Conservation (phyloP, 1,140 invertebrate genomes). For the Euura saliciscinereae region DNA sequence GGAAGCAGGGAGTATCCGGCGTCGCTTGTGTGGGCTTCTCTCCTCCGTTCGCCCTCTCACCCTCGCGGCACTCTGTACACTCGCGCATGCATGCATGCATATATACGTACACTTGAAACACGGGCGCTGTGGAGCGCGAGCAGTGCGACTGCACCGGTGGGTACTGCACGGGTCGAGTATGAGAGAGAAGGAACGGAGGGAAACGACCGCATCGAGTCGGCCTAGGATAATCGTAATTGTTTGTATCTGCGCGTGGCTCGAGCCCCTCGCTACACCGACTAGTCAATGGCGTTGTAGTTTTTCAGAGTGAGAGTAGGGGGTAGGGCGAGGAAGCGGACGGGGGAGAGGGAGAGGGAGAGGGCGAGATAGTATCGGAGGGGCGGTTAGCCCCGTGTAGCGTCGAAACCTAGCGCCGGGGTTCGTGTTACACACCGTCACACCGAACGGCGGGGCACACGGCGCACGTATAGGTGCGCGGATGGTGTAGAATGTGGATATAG, state of each 20-base stretch:
- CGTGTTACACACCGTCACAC: neutral
- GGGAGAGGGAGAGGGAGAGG: conserved; percentile 26
- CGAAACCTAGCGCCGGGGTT: conserved; percentile 3
- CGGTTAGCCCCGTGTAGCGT: neutral
- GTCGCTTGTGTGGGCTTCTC: conserved; percentile 61
- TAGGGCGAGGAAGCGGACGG: conserved; percentile 19
- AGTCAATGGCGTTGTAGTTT: conserved; percentile 5
- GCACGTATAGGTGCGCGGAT: neutral
- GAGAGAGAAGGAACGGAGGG: neutral
- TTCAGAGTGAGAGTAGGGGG: conserved; percentile 21
- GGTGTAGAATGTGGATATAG: neutral
- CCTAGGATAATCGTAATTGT: neutral
- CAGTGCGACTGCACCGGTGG: too few relatives aligned
- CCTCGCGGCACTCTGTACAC: neutral
- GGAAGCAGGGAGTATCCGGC: conserved; percentile 61
- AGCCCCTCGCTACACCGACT: neutral
- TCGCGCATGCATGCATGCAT: neutral
- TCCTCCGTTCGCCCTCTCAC: conserved; percentile 32
- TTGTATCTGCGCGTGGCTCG: neutral
- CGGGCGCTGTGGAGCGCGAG: too few relatives aligned
- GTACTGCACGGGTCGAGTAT: too few relatives aligned
- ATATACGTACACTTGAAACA: neutral
- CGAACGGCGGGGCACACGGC: neutral
- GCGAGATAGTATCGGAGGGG: conserved; percentile 20
- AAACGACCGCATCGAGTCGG: neutral